phyloP scores from a whole-genome alignment of 2,888 invertebrate genomes.

The Apoderus coryli region DNA sequence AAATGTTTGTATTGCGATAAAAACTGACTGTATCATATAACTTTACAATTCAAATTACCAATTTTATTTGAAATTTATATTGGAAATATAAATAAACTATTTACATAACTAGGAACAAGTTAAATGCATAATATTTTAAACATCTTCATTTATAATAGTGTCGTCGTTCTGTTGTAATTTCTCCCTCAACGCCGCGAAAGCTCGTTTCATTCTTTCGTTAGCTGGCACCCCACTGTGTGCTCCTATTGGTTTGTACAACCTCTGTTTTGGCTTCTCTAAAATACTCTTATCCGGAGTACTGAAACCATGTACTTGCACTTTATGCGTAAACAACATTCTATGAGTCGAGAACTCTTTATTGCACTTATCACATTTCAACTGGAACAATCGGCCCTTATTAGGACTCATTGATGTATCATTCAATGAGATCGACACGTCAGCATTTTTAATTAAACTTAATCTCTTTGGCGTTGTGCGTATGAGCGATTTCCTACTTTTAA shows the following conservation, averaged over 20 bases:
- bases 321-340: slow-evolving; percentile 19
- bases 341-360: slow-evolving; percentile 21
- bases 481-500: slow-evolving; percentile 18
- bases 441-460: slow-evolving; percentile 4
- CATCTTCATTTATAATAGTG: no score
- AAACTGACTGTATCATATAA: no score
- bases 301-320: slow-evolving; percentile 23
- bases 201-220: slow-evolving; percentile 19
- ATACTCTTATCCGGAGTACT: slow-evolving; percentile 25
- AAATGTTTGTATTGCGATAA: no score
- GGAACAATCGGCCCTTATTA: slow-evolving; percentile 9
- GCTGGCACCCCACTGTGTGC: slow-evolving; percentile 24
- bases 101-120: no score
- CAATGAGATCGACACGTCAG: background rate
- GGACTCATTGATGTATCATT: background rate
- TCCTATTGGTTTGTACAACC: slow-evolving; percentile 16
- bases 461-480: slow-evolving; percentile 14
- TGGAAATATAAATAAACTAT: no score
- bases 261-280: slow-evolving; percentile 14
- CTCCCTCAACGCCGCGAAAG: slow-evolving; percentile 17
- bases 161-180: no score
- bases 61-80: no score
- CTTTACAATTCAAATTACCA: no score
- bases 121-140: no score
- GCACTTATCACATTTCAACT: slow-evolving; percentile 24